Evolutionary conservation across 2,113 vertebrate genomes (phyloP), one percentile per base, ranked within the genome.

Genomic region (Corapipo altera): DNA sequence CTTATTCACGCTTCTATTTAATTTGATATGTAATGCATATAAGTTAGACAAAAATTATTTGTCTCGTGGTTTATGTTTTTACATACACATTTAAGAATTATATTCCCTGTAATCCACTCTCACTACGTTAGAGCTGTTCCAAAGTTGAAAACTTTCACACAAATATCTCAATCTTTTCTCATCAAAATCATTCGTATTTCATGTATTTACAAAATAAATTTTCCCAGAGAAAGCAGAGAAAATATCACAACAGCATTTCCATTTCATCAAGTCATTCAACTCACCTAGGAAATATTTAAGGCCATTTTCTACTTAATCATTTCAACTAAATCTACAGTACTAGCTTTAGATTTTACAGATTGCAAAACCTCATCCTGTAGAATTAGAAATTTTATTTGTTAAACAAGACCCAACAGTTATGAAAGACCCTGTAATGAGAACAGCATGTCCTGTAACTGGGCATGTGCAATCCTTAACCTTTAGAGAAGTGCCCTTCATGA

Each of bases 241-340:
- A 78, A 49, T 51, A 32, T 81, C 44, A 76, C 26, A 91, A 82
- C 83, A 64, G 55, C 93, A 93, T 97, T 93, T 95, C 81, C 81
- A 43, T 93, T 95, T 96, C 95, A 96, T 97, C 95, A 97, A 89
- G 94, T 96, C 88, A 95, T 96, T 97, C 35, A 10, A 57, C 85
- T 97, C 82, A 97, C 85, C 89, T 95, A 95, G 96, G 92, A 98
- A 98, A 96, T 85, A 96, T 94, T 97, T 97, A 91, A 88, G 74
- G 55, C 83, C 96, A 89, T 97, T 98, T 98, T 95, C 96, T 66
- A 79, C 71, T 92, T 97, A 95, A 97, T 96, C 59, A 86, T 97
- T 96, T 96, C 91, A 73, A 77, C 85, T 95, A 86, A 96, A 96
- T 75, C 83, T 91, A 43, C 75, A 70, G 71, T 32, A 91, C 55